Evolutionary conservation across 2,888 invertebrate species (phyloP), one percentile per base, ranked within the genome.

Genomic region (Morpho helenor): DNA sequence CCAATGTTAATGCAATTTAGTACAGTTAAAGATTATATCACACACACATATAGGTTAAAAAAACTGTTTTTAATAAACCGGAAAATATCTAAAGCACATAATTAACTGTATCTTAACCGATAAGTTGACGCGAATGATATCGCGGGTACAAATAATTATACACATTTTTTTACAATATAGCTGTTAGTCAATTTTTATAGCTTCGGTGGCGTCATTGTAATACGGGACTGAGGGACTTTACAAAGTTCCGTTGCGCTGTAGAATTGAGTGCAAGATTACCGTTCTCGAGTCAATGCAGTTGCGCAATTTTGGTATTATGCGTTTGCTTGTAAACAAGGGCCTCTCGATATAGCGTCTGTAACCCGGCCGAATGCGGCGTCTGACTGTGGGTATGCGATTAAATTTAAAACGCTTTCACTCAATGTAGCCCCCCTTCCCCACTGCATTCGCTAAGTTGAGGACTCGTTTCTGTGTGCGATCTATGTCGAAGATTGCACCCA

Each of bases 381-480:
- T 73, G 75, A 77, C 79, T 77, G 81, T 77, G 71, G 73, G 72
- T 77, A 70, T 69, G 69, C 76, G 75, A 79, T 81, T 77, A 74
- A 78, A 80, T 82, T 83, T 78, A 74, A 82, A 84, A 83, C 85
- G 84, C 87, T 87, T 87, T 87, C 87, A 87, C 85, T 80, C 69
- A 68, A 66, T 66, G 65, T 63, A 64, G 66, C 60, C 66, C 68
- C 64, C 61, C 67, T 67, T 63, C 60, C 65, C 57, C 60, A 56
- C 63, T 58, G 57, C 49, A 49, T 48, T 31, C 63, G 50, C 48
- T 57, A 56, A 60, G 53, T 65, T 72, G 77, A 71, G 72, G 78
- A 79, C 73, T 78, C 65, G 74, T 69, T 75, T 60, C 54, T 69
- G 46, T 53, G 44, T 47, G 61, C 68, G 68, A 73, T 69, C 66